Evolutionary conservation across 2,113 vertebrate species (phyloP), one percentile per base, ranked within the genome.

Genomic region (Trematomus loennbergii): DNA sequence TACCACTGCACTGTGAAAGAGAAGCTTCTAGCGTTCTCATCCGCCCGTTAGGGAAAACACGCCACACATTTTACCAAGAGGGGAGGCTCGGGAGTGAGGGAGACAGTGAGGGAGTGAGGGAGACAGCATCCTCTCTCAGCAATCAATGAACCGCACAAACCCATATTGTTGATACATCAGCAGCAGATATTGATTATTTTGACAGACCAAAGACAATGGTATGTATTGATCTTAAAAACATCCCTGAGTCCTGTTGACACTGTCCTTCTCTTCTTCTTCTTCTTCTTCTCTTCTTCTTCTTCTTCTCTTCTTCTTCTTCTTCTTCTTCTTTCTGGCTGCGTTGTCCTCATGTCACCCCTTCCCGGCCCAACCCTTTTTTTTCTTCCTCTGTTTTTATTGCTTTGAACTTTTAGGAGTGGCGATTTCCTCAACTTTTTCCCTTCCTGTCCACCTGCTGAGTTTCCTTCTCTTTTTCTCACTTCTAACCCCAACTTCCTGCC

Each of bases 1-100:
- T 92, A 89, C 79, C 79, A 68, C 84, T 74, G 84, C 78, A 76
- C 55, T 61, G 68, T 74, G 73, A 85, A 89, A 87, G 82, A 83
- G 71, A 79, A 79, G 82, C 79, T 86, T 79, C 71, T 33, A 72
- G 63, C 84, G 22, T 78, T 83, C 82, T 64, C 78, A 62, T 78
- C 63, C 76, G 22, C 59, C 90, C 75, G 52, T 86, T 73, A 75
- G 87, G 83, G 81, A 84, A 86, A 89, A 81, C 86, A 76, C 43
- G 72, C 62, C 8, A 29, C 11, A 50, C 79, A 55, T 79, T 84
- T 76, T 53, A 83, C 63, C 53, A 15, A 22, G 69, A 79, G 79
- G 61, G 57, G 63, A 72, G 72, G 68, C 78, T 71, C 1, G 6
- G 9, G 55, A 83, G 71, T 4, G 70, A 74, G 61, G 15, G 13